These are phyloP conservation scores for Myioborus miniatus DNA, from an alignment of 2,797 vertebrate species.

Conservation along the genomic window DNA sequence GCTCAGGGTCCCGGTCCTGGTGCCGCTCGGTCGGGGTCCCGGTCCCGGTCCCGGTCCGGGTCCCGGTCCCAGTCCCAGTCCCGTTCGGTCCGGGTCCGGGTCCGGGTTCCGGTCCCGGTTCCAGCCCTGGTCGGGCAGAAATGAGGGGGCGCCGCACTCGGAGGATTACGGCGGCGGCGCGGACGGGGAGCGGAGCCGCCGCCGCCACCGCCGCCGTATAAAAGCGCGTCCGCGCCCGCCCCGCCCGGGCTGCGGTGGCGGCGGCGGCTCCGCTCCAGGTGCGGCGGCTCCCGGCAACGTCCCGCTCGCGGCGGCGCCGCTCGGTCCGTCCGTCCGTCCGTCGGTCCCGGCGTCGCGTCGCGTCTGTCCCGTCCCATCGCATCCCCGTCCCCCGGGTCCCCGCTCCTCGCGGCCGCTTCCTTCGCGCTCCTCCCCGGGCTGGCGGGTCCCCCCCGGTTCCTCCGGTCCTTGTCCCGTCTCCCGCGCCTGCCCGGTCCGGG, in stretches of 20 bases:
- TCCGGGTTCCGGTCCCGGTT: background rate
- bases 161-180: constrained; percentile 63
- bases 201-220: background rate
- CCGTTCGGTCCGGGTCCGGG: too few species aligned
- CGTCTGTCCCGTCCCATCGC: background rate
- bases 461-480: background rate
- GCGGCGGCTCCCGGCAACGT: background rate
- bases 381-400: background rate
- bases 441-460: background rate
- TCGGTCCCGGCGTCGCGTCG: background rate
- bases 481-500: background rate
- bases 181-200: constrained; percentile 12
- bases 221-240: constrained; percentile 24
- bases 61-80: background rate
- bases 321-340: background rate
- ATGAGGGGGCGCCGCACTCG: constrained; percentile 17
- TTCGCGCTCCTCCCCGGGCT: background rate
- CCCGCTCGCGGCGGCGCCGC: background rate
- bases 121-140: background rate
- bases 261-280: constrained; percentile 13
- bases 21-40: too few species aligned
- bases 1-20: background rate
- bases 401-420: background rate
- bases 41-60: background rate
- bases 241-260: constrained; percentile 25